Evolutionary conservation across 2,797 vertebrate genomes (phyloP), one percentile per base, ranked within the genome.

Genomic region (Ataeniobius toweri): DNA sequence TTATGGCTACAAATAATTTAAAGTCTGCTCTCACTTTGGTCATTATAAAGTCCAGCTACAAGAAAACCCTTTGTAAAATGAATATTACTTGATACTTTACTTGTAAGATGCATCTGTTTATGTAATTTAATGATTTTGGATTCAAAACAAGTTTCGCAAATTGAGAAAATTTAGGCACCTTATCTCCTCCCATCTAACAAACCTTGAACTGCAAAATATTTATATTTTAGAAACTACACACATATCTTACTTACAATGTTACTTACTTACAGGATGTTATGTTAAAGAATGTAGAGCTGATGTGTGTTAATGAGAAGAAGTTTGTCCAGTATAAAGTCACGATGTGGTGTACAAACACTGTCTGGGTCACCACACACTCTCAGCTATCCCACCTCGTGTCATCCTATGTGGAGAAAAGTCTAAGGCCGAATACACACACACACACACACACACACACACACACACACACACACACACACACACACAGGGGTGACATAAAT

Each of bases 401-500:
- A 83, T 80, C 82, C 74, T 71, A 61, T 71, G 59, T 80, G 83
- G 89, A 93, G 93, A 91, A 91, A 91, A 78, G 84, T 83, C 61
- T 20, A 24, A 41, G 1, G 74, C 84, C 89, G 50, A 86, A 85
- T 18, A 31, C 58, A 16, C 26, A 28, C 58, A 61, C 14, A 61
- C 44, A 46, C 44, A 46, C 44, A 46, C 44, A 44, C 84, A 85
- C 84, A 53, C 20, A 58, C 55, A 80, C 79, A 71, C 79, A 78
- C 77, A 68, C 75, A 71, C 44, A 80, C 61, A 83, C 76, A 78
- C 85, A 89, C 87, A 85, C 46, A 44, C 76, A 58, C 74, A 58
- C 73, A 71, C 79, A 85, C 77, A 76, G 73, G 83, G 89, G 88
- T 84, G 77, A 93, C 91, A 94, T 90, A 93, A 94, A 93, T 94